Conservation (phyloP, 2,888 invertebrate genomes). For the Thera britannica region DNA sequence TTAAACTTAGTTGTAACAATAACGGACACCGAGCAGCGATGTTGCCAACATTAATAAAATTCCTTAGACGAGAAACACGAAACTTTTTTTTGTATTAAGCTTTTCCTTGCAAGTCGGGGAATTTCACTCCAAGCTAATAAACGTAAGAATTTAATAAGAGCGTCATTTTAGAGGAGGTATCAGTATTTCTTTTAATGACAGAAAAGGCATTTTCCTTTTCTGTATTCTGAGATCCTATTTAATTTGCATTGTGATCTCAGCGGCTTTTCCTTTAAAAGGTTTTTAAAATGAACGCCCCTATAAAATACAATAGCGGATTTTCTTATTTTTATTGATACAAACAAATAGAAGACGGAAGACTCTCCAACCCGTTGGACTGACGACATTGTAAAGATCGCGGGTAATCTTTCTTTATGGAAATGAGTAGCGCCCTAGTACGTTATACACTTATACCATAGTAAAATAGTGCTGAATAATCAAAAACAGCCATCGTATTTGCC, state of each 20-base stretch:
- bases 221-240: conserved; percentile 16
- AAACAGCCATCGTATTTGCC: neutral
- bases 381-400: no score
- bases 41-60: conserved; percentile 76
- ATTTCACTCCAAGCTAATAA: conserved; percentile 73
- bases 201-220: conserved; percentile 42
- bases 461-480: neutral
- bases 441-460: no score
- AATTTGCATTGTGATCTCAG: conserved; percentile 20
- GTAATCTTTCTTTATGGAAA: no score
- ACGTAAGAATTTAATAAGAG: conserved; percentile 81
- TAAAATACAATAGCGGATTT: neutral
- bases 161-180: conserved; percentile 65
- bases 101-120: conserved; percentile 63
- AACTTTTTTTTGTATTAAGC: conserved; percentile 67
- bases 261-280: conserved; percentile 12
- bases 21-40: conserved; percentile 64
- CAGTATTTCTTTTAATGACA: conserved; percentile 50
- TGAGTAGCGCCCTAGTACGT: no score
- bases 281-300: neutral
- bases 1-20: conserved; percentile 58
- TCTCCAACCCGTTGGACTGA: no score
- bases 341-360: no score
- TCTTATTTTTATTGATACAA: neutral
- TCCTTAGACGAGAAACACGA: conserved; percentile 70